phyloP scores from a whole-genome alignment of 2,888 invertebrate genomes.

The Daptonema setosum region DNA sequence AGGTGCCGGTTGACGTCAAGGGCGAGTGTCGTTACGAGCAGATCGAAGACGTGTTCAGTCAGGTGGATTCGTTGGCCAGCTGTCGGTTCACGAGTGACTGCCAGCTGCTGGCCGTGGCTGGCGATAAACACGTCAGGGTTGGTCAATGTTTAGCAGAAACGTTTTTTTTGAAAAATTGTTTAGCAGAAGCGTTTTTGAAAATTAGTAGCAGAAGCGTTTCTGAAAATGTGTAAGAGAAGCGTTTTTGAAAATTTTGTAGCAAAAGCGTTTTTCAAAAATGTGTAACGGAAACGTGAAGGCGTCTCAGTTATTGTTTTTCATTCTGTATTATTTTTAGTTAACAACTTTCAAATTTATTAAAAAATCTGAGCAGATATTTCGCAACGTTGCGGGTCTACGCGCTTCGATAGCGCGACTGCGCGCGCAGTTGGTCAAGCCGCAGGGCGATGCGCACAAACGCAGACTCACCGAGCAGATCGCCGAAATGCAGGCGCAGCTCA shows the following conservation, averaged over 20 bases:
- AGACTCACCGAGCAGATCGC: neutral
- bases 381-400: conserved; percentile 50
- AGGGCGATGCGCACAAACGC: conserved; percentile 1
- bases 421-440: neutral
- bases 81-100: neutral
- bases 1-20: conserved; percentile 37
- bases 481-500: neutral
- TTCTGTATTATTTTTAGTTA: no score
- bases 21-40: conserved; percentile 38
- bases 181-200: no score
- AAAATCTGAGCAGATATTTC: no score
- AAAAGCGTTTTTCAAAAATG: no score
- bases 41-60: conserved; percentile 30
- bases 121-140: conserved; percentile 53
- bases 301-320: no score
- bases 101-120: conserved; percentile 42
- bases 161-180: no score
- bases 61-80: neutral
- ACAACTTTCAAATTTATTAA: no score
- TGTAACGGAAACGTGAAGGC: no score
- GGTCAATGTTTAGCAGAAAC: no score
- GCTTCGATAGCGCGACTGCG: conserved; percentile 26
- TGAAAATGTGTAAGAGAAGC: no score
- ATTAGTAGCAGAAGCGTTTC: no score
- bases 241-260: no score